phyloP scores from a whole-genome alignment of 2,797 vertebrate genomes.

The Paedocypris micromegethes region DNA sequence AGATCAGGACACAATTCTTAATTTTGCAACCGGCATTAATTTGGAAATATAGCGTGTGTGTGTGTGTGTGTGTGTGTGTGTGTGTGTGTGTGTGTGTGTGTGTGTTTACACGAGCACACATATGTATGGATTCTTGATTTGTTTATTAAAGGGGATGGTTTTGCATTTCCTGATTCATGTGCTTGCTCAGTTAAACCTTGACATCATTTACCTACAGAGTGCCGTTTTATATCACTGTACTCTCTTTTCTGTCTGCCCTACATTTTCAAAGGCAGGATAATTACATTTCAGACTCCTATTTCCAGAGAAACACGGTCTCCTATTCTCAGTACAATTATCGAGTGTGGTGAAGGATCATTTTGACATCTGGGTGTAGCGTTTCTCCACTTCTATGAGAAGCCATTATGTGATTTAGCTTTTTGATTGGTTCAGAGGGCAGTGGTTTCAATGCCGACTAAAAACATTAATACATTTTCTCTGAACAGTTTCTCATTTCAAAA shows the following conservation, averaged over 20 bases:
- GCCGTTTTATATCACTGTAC: conserved; percentile 59
- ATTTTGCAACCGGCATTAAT: no score
- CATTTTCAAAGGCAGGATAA: conserved; percentile 70
- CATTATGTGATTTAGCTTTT: conserved; percentile 62
- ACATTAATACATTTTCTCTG: conserved; percentile 15
- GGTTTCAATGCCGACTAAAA: conserved; percentile 16
- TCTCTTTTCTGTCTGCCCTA: conserved; percentile 56
- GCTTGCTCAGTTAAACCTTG: conserved; percentile 54
- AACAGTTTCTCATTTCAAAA: conserved; percentile 14
- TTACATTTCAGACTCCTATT: conserved; percentile 70
- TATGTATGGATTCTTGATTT: not conserved
- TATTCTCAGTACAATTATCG: conserved; percentile 67
- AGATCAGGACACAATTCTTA: no score
- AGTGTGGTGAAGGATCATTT: conserved; percentile 60
- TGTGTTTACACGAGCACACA: no score
- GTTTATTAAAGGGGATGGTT: conserved; percentile 45
- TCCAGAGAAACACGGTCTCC: conserved; percentile 63
- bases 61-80: no score
- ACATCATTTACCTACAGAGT: conserved; percentile 63
- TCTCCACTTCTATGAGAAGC: conserved; percentile 65
- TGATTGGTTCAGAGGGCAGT: conserved; percentile 57
- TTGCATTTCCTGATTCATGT: conserved; percentile 48
- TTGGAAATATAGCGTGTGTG: no score
- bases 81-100: no score
- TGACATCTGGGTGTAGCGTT: conserved; percentile 67